phyloP scores from a whole-genome alignment of 1,140 invertebrate genomes.

The Vanessa tameamea region DNA sequence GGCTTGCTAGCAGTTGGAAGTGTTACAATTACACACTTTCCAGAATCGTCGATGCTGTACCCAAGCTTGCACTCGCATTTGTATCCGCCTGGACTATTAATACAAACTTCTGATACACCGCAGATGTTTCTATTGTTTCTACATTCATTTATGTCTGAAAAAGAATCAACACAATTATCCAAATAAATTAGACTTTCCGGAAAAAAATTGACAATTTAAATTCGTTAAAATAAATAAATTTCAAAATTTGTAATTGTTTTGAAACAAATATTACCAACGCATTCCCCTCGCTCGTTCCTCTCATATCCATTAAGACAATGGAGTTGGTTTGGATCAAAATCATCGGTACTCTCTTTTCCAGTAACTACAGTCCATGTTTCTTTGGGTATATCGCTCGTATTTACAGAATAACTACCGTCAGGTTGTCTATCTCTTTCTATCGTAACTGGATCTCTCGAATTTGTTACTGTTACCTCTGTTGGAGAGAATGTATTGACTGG shows the following conservation, averaged over 20 bases:
- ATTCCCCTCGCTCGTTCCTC: conserved; percentile 60
- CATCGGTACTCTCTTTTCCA: conserved; percentile 48
- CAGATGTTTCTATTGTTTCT: conserved; percentile 90
- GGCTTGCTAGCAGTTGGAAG: conserved; percentile 38
- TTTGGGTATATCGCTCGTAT: conserved; percentile 56
- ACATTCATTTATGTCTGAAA: conserved; percentile 96
- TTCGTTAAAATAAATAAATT: too few relatives aligned
- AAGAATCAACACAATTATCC: neutral
- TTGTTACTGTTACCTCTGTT: conserved; percentile 45
- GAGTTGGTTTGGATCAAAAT: conserved; percentile 53
- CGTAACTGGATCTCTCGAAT: conserved; percentile 39
- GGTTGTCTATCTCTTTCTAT: conserved; percentile 52
- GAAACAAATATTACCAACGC: conserved; percentile 58
- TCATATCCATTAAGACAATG: conserved; percentile 69
- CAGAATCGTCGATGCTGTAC: conserved; percentile 58
- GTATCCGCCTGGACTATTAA: conserved; percentile 85
- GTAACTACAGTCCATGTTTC: conserved; percentile 63
- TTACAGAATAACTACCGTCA: conserved; percentile 48
- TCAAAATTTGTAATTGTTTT: neutral
- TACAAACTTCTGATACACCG: conserved; percentile 87
- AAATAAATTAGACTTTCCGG: too few relatives aligned
- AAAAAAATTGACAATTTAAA: too few relatives aligned
- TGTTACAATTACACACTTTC: conserved; percentile 51
- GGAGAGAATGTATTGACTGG: conserved; percentile 43
- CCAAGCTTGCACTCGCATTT: conserved; percentile 78